These are phyloP conservation scores for Todiramphus saurophagus DNA, from an alignment of 2,113 vertebrate species.

Conservation along the genomic window DNA sequence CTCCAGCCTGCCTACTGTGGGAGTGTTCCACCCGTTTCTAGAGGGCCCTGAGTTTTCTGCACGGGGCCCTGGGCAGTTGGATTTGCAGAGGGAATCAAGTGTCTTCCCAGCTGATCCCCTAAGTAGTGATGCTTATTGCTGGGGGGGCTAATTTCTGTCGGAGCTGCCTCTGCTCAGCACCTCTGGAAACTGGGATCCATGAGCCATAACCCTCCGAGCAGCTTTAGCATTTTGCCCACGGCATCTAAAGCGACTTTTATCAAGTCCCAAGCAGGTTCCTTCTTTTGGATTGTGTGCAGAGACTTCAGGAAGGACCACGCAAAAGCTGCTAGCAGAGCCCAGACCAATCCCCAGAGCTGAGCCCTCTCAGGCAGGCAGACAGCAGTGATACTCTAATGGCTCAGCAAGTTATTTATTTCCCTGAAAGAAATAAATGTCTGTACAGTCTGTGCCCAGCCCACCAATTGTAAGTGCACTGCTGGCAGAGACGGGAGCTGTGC, in stretches of 20 bases:
- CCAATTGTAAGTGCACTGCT: conserved; percentile 5
- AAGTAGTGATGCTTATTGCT: neutral
- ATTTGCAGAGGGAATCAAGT: neutral
- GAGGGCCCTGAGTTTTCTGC: neutral
- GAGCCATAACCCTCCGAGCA: neutral
- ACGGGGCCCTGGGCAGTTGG: neutral
- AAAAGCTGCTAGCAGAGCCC: neutral
- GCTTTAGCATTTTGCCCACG: neutral
- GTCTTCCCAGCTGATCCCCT: neutral
- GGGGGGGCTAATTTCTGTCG: neutral
- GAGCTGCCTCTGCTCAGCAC: neutral
- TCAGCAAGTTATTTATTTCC: conserved; percentile 13
- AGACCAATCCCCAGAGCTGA: neutral
- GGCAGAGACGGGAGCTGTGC: neutral
- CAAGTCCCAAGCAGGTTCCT: neutral
- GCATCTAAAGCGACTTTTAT: neutral
- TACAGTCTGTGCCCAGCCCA: conserved; percentile 4
- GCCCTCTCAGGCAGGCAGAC: neutral
- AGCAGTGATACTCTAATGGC: neutral
- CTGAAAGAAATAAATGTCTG: conserved; percentile 4
- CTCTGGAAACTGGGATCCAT: neutral
- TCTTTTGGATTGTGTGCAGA: neutral
- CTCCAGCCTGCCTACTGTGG: neutral
- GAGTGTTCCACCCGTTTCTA: neutral
- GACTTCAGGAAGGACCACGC: neutral